phyloP scores from a whole-genome alignment of 2,888 invertebrate species.

The Drepanosiphum platanoidis region DNA sequence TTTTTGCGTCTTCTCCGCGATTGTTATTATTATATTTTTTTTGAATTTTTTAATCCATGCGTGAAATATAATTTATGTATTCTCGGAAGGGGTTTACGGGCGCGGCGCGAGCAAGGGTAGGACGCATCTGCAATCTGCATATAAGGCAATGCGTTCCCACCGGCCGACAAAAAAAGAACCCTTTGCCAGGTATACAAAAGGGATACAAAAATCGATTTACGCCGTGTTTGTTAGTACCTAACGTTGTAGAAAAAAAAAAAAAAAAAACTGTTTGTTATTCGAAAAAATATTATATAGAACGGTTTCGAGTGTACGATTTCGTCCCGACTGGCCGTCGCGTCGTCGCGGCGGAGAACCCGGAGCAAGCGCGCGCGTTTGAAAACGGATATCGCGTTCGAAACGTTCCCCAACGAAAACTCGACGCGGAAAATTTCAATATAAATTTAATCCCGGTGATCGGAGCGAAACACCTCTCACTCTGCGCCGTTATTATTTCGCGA shows the following conservation, averaged over 20 bases:
- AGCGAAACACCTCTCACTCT: too few species aligned
- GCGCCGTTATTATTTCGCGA: too few species aligned
- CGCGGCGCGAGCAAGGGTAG: too few species aligned
- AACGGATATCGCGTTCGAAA: conserved; percentile 32
- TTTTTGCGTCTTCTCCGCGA: conserved; percentile 60
- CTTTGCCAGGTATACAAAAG: conserved; percentile 61
- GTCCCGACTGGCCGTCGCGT: too few species aligned
- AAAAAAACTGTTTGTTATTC: conserved; percentile 59
- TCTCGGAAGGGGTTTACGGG: conserved; percentile 59
- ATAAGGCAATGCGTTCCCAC: conserved; percentile 61
- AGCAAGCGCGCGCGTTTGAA: conserved; percentile 5
- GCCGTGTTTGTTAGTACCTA: conserved; percentile 60
- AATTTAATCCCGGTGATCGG: too few species aligned
- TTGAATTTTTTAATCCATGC: conserved; percentile 64
- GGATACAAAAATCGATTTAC: conserved; percentile 58
- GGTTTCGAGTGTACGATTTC: conserved; percentile 51
- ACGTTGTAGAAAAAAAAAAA: conserved; percentile 62
- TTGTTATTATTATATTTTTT: conserved; percentile 63
- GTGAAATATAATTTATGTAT: conserved; percentile 64
- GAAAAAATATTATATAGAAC: conserved; percentile 57
- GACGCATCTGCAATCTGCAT: conserved; percentile 62
- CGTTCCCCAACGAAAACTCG: conserved; percentile 20
- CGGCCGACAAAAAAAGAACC: conserved; percentile 54
- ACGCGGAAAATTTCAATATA: conserved; percentile 11
- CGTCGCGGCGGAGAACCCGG: conserved; percentile 32